A percentile compares a stretch with the other conserved stretches of the same genome.
phyloP scores from a whole-genome alignment of 1,140 invertebrate species.

The Orchesella cincta region DNA sequence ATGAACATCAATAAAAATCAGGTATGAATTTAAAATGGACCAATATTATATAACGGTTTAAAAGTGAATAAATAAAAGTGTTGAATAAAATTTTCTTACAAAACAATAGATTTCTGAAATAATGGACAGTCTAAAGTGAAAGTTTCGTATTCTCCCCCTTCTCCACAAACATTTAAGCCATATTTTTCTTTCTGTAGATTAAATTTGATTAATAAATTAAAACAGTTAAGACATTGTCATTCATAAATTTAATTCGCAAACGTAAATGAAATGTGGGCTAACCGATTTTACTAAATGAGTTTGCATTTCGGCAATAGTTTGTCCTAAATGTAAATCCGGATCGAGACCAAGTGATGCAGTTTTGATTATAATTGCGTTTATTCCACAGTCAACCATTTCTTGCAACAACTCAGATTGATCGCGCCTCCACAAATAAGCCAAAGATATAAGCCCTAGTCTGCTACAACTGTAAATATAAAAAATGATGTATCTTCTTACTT shows the following conservation, averaged over 20 bases:
- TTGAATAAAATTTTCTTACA: conserved; percentile 68
- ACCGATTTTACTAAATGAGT: conserved; percentile 82
- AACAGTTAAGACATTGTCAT: background rate
- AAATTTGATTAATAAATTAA: conserved; percentile 31
- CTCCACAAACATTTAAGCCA: conserved; percentile 95
- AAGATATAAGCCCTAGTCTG: conserved; percentile 80
- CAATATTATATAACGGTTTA: conserved; percentile 16
- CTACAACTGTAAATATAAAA: conserved; percentile 68
- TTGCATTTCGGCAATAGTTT: conserved; percentile 80
- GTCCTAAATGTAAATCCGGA: conserved; percentile 81
- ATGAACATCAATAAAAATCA: conserved; percentile 56
- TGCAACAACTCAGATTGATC: conserved; percentile 92
- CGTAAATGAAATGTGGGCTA: too few species aligned
- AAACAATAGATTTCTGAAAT: conserved; percentile 83
- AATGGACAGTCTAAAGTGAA: conserved; percentile 96
- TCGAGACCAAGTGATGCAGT: conserved; percentile 88
- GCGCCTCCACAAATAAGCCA: conserved; percentile 91
- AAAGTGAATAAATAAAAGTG: conserved; percentile 28
- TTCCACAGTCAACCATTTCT: conserved; percentile 92
- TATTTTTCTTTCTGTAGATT: conserved; percentile 80
- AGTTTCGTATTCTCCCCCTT: conserved; percentile 98
- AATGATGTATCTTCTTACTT: background rate
- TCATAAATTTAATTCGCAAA: conserved; percentile 24
- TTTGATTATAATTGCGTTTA: conserved; percentile 95
- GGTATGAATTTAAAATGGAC: conserved; percentile 18